Evolutionary conservation across 2,797 vertebrate genomes (phyloP), one percentile per base, ranked within the genome.

Genomic region (Limosa lapponica): DNA sequence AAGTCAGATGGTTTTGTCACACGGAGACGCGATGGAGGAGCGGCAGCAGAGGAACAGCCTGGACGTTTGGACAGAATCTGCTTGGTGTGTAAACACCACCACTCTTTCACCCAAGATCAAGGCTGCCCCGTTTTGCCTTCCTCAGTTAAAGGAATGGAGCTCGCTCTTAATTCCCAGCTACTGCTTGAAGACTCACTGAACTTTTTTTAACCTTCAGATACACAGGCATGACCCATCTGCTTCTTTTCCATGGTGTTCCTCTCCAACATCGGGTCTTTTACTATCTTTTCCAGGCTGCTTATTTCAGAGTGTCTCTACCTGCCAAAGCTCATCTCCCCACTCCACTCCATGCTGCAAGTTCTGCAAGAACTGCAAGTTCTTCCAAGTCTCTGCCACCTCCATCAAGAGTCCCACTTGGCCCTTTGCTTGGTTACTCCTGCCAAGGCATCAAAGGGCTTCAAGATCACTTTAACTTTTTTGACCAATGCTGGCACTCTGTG

Each of bases 1-100:
- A 4, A 80, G 24, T 43, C 54, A 80, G 67, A 62, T 19, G 62
- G 34, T 46, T 80, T 64, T 75, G 58, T 69, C 49, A 39, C 23
- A 7, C 0, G 0, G 58, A 71, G 34, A 48, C 0, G 0, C 23
- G 48, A 43, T 3, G 4, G 22, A 83, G 58, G 25, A 82, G 44
- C 11, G 43, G 28, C 39, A 93, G n/a, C 61, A 74, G 57, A 84
- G 44, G 46, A 49, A 41, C 49, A 84, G n/a, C 24, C 49, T 64
- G 52, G 69, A 27, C 2, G 0, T 51, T 64, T 89, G 57, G 48
- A 43, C 55, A 70, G 30, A 77, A 8, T 4, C 46, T 49, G 6
- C 46, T 73, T 46, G 20, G 18, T 13, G 11, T 15, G 48, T 17
- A 66, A 88, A 43, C 36, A 74, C 27, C 48, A 66, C 30, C 39